Percentiles rank a stretch among this genome's conserved stretches.
Conservation (phyloP, 2,888 invertebrate species). For the Portevinia maculata region DNA sequence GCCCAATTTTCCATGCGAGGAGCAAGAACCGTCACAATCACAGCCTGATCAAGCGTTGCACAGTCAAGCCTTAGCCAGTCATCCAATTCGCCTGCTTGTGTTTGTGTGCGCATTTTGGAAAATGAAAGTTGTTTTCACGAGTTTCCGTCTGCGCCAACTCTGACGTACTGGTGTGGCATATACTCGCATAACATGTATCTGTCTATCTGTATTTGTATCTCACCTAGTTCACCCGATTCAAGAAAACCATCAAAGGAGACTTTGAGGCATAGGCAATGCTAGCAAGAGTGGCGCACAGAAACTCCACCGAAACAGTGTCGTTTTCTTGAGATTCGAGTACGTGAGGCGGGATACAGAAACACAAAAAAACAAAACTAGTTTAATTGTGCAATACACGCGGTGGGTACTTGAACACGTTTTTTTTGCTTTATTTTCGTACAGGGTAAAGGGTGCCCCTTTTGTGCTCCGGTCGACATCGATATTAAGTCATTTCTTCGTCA, state of each 20-base stretch:
- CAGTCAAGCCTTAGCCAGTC: conserved; percentile 25
- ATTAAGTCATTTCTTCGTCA: conserved; percentile 70
- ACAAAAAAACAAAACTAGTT: conserved; percentile 53
- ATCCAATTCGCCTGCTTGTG: conserved; percentile 17
- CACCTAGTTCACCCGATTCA: conserved; percentile 71
- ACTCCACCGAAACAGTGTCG: conserved; percentile 28
- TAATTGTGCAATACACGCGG: conserved; percentile 64
- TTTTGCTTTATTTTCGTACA: background rate
- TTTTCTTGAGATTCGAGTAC: conserved; percentile 12
- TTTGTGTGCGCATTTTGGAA: conserved; percentile 50
- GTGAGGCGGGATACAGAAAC: conserved; percentile 38
- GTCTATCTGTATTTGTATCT: conserved; percentile 62
- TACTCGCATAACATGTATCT: conserved; percentile 65
- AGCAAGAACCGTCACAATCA: conserved; percentile 63
- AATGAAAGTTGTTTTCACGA: conserved; percentile 75
- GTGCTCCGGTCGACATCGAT: conserved; percentile 60
- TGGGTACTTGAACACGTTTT: conserved; percentile 5
- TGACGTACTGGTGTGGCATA: conserved; percentile 57
- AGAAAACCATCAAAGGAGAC: conserved; percentile 43
- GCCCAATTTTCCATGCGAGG: conserved; percentile 61
- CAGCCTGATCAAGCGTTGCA: conserved; percentile 62
- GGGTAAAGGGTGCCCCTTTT: conserved; percentile 63
- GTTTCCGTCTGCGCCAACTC: conserved; percentile 54
- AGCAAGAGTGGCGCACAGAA: conserved; percentile 19
- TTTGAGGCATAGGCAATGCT: conserved; percentile 15